Percentiles rank a stretch among this genome's conserved stretches.
These are phyloP conservation scores for Macroglossus sobrinus DNA, from an alignment of 2,113 vertebrate species.

Conservation along the genomic window DNA sequence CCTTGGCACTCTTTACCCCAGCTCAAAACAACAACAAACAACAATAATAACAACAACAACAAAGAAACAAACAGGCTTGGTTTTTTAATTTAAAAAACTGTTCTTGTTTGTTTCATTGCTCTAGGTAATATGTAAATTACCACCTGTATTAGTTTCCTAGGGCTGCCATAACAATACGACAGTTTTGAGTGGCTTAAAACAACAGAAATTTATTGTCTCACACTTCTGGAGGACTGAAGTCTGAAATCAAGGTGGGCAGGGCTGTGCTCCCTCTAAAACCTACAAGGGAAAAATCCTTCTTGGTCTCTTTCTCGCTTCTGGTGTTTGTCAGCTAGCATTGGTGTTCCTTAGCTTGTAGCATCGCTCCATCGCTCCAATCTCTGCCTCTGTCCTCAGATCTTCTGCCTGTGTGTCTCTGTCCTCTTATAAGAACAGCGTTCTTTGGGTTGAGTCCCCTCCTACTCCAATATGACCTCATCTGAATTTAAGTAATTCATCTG, in stretches of 20 bases:
- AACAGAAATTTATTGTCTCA: background rate
- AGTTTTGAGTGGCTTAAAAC: background rate
- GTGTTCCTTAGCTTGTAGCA: background rate
- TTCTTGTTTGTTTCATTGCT: background rate
- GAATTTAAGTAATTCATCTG: background rate
- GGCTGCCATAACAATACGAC: background rate
- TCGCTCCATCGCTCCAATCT: background rate
- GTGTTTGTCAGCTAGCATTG: too few relatives aligned
- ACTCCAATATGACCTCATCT: background rate
- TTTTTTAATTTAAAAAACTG: background rate
- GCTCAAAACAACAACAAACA: background rate
- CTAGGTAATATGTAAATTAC: background rate
- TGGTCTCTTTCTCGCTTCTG: background rate
- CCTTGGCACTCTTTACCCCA: background rate
- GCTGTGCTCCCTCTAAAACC: rapidly evolving
- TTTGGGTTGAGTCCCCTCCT: background rate
- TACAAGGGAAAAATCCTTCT: rapidly evolving
- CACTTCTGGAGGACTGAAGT: background rate
- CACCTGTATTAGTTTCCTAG: background rate
- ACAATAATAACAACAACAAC: background rate
- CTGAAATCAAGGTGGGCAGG: background rate
- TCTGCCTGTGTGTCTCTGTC: background rate
- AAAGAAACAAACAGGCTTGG: background rate
- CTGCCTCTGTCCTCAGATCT: background rate
- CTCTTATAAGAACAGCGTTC: background rate